Percentiles rank a stretch among this genome's conserved stretches.
phyloP scores from a whole-genome alignment of 2,888 invertebrate species.

The Xestobium rufovillosum region DNA sequence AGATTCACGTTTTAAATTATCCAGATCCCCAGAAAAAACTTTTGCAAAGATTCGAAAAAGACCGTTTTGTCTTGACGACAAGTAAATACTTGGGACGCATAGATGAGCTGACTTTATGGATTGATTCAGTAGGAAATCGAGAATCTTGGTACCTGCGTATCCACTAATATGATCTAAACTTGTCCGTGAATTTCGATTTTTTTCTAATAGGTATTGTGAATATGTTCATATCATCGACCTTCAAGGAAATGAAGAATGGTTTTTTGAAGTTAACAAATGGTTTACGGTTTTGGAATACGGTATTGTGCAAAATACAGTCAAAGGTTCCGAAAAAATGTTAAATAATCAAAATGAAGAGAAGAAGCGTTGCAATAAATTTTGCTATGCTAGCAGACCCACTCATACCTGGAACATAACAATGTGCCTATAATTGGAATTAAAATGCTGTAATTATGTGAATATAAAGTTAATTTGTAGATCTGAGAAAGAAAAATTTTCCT shows the following conservation, averaged over 20 bases:
- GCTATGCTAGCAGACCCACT: background rate
- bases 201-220: background rate
- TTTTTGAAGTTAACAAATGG: background rate
- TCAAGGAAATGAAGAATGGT: background rate
- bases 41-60: background rate
- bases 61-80: background rate
- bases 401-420: conserved; percentile 1
- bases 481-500: background rate
- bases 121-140: background rate
- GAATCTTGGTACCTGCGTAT: background rate
- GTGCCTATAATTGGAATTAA: too few species aligned
- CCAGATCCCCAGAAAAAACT: conserved; percentile 1
- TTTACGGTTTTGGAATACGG: background rate
- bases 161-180: too few species aligned
- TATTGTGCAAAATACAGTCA: background rate
- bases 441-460: too few species aligned
- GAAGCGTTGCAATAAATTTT: background rate
- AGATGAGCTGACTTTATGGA: background rate
- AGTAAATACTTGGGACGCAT: background rate
- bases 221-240: background rate
- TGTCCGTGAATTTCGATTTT: background rate
- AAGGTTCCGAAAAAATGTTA: background rate
- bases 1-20: conserved; percentile 2
- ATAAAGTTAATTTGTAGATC: too few species aligned
- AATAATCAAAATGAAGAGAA: background rate